Base-by-base conservation (phyloP, 2,888 invertebrate species). In the Germaria angustata region DNA sequence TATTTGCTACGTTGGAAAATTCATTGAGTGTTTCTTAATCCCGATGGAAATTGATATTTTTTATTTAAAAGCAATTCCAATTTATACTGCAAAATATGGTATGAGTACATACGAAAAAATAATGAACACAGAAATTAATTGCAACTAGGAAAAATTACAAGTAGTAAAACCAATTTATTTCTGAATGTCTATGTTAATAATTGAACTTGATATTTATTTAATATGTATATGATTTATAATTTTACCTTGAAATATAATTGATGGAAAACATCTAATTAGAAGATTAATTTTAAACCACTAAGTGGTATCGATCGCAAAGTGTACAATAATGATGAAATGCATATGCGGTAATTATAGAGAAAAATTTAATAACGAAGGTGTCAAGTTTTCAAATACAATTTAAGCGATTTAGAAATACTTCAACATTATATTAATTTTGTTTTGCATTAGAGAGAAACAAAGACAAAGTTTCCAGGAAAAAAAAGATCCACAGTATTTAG, bases 181-280 rank as follows among this genome's bases (percentile, higher is more conserved):
- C n/a, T 20, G 15, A 49, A 24, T 20, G 15, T 13, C 44, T 9
- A n/a, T 13, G 20, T 32, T 36, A 20, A n/a, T 15, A 61, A 41
- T 20, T 72, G 28, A 61, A 61, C 61, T 61, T 41, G 72, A 51
- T 61, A n/a, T 39, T 22, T 61, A n/a, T 39, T 22, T 22, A 65
- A 36, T 24, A 9, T 49, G 2, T 15, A 17, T 20, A 20, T 17
- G 28, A 28, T 49, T 7, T 53, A n/a, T 20, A 22, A 34, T n/a
- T 20, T 46, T 44, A 28, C 28, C 32, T 63, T 49, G 13, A 46
- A 36, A 22, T 39, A 15, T 24, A 13, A 59, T 39, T 41, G 7
- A 22, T 39, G n/a, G 39, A 9, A n/a, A 20, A 8, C n/a, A n/a
- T 15, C n/a, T 32, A 15, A 44, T 41, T 22, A 63, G 2, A 17